Conservation (phyloP, 2,113 vertebrate species). For the Picathartes gymnocephalus region DNA sequence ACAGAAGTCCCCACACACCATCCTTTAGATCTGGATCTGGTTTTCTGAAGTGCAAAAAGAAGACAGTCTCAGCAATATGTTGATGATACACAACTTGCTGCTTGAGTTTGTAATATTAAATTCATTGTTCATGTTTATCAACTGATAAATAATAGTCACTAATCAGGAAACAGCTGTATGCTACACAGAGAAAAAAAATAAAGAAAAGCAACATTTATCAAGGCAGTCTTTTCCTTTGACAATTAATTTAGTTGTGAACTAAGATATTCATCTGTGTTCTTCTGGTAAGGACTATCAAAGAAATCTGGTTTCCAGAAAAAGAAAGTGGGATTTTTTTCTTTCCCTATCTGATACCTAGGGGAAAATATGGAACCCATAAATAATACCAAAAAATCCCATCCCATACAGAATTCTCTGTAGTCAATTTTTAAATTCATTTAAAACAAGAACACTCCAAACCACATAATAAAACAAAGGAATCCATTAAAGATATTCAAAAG, state of each 20-base stretch:
- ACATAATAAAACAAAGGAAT: not conserved
- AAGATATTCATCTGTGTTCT: not conserved
- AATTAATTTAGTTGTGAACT: not conserved
- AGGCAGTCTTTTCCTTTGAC: not conserved
- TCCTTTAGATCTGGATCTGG: not conserved
- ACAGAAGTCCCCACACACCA: not conserved
- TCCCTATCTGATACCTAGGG: not conserved
- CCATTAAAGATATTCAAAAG: not conserved
- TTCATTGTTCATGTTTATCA: not conserved
- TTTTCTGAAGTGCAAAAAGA: not conserved
- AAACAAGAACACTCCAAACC: not conserved
- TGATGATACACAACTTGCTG: not conserved
- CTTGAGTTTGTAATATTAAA: not conserved
- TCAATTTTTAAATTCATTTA: not conserved
- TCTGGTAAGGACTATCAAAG: not conserved
- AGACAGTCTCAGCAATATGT: not conserved
- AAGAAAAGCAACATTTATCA: not conserved
- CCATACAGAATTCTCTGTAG: not conserved
- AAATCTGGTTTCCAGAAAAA: not conserved
- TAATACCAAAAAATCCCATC: rapidly evolving
- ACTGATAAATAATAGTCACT: not conserved
- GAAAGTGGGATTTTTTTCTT: not conserved
- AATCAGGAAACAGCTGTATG: not conserved
- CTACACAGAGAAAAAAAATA: not conserved
- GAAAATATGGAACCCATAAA: not conserved